Percentiles rank a stretch among this genome's conserved stretches.
These are phyloP conservation scores for Pelecanoides urinatrix DNA, from an alignment of 2,113 vertebrate species.

Conservation along the genomic window DNA sequence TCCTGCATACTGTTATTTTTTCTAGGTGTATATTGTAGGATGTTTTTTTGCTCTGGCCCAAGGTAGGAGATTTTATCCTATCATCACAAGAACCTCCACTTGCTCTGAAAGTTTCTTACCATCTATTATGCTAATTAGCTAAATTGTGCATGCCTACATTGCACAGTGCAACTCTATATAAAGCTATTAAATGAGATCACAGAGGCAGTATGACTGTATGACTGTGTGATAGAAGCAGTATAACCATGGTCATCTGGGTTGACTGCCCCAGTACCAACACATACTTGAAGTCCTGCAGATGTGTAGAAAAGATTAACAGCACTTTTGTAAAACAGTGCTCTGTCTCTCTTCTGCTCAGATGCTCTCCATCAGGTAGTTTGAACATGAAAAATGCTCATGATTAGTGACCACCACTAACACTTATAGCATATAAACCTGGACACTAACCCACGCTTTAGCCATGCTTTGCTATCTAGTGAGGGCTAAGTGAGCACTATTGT, in stretches of 20 bases:
- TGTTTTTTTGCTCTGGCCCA: neutral
- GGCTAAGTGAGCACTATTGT: neutral
- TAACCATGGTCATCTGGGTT: rapidly evolving
- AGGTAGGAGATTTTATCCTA: neutral
- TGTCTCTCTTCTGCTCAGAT: neutral
- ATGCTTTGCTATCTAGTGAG: neutral
- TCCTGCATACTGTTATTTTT: neutral
- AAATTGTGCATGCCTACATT: neutral
- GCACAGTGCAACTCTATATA: neutral
- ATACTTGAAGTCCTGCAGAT: neutral
- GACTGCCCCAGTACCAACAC: neutral
- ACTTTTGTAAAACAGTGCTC: neutral
- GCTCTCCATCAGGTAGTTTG: neutral
- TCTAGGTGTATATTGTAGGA: neutral
- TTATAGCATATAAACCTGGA: neutral
- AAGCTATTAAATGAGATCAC: neutral
- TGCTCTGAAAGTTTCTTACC: neutral
- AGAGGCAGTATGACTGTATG: neutral
- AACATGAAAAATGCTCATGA: neutral
- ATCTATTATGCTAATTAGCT: no score
- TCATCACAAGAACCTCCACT: neutral
- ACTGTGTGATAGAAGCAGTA: neutral
- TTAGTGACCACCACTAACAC: neutral
- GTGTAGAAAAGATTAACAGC: neutral
- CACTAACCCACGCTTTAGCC: neutral